These are phyloP conservation scores for Arrhamphus sclerolepis DNA, from an alignment of 2,797 vertebrate species.

Conservation along the genomic window DNA sequence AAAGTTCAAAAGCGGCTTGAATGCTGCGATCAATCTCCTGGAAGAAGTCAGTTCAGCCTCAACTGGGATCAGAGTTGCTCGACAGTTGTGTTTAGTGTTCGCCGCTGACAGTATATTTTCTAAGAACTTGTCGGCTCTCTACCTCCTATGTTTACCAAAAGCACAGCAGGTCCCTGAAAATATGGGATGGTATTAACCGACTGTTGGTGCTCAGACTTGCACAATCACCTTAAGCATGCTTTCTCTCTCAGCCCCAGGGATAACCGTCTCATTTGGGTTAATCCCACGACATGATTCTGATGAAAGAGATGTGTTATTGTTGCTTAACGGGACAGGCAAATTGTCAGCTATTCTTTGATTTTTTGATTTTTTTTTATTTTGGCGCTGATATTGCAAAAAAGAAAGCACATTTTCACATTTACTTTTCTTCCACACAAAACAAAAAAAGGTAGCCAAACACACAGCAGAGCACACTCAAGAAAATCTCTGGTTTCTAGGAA, in stretches of 20 bases:
- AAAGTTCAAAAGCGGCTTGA: slow-evolving; percentile 17
- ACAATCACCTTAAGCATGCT: slow-evolving; percentile 13
- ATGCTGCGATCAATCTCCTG: slow-evolving; percentile 13
- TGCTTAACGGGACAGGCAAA: slow-evolving; percentile 19
- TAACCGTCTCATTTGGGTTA: slow-evolving; percentile 17
- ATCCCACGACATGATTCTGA: slow-evolving; percentile 51
- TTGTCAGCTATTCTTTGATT: neutral
- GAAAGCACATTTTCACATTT: neutral
- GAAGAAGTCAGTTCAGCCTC: slow-evolving; percentile 27
- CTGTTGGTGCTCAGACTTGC: slow-evolving; percentile 24
- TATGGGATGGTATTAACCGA: slow-evolving; percentile 55
- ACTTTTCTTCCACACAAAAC: slow-evolving; percentile 3
- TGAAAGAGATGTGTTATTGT: slow-evolving; percentile 62
- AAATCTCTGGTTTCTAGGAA: slow-evolving; percentile 19
- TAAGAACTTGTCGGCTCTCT: slow-evolving; percentile 39
- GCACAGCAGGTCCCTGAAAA: slow-evolving; percentile 54
- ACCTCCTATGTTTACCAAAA: slow-evolving; percentile 68
- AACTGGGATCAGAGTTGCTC: slow-evolving; percentile 16
- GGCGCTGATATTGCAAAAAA: neutral
- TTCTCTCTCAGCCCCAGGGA: slow-evolving; percentile 7
- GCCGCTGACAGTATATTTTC: slow-evolving; percentile 37
- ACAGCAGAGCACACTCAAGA: neutral
- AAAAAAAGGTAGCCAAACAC: neutral
- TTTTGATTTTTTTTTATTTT: neutral
- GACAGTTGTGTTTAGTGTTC: slow-evolving; percentile 38